Base-by-base conservation (phyloP, 2,113 vertebrate genomes). In the Rhegmatorhina hoffmannsi region DNA sequence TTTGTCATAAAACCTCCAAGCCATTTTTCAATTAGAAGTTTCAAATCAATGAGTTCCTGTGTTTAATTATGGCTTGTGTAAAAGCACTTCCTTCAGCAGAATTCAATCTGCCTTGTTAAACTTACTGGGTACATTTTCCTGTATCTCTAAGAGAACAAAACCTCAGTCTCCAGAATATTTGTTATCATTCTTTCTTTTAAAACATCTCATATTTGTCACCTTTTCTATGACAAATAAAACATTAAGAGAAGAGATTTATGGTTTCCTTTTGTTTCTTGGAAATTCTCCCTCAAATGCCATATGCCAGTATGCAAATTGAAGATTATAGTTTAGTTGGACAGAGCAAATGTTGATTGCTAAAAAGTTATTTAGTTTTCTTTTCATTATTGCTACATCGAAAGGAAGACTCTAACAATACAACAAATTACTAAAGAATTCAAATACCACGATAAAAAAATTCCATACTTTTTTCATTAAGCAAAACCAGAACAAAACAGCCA, bases 261-360 rank as follows among this genome's bases (percentile, higher is more conserved):
- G 40, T 60, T 92, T 96, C 18, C 58, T 90, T 87, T 78, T 89
- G 64, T 66, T 56, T 60, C 40, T 79, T 92, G 53, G 66, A 96
- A 90, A 96, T 58, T 55, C 56, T 92, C 53, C 56, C 76, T 81
- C 62, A 82, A 90, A 90, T 79, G 58, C 76, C 88, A 84, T 87
- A 92, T 86, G 90, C 52, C 73, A 82, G 23, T 76, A 92, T 64
- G 68, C 49, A 94, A 96, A 84, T 52, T 8, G 40, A 3, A 80
- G 52, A 93, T 93, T 96, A 80, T 26, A 83, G 63, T 66, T 83
- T 59, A 88, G 60, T 15, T 84, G 64, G 58, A 77, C 44, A 95
- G n/a, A 89, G 49, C 49, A 96, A 95, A 92, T 62, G 80, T 38
- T 75, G 80, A 90, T 81, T 92, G 69, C 83, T 90, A 93, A 91